phyloP scores from a whole-genome alignment of 2,113 vertebrate genomes.

The Indicator indicator region DNA sequence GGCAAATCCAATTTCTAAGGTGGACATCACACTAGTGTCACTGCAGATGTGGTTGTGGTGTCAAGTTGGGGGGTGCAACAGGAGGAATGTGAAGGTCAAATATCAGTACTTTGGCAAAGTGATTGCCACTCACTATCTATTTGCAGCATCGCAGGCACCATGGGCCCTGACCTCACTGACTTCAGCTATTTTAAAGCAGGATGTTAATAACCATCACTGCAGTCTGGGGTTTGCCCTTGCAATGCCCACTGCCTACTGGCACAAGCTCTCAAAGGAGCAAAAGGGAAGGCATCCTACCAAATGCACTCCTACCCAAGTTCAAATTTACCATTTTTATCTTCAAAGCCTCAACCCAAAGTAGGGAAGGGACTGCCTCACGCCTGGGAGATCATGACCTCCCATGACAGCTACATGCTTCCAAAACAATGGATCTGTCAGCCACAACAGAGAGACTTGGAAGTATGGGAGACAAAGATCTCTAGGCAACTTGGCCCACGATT shows the following conservation, averaged over 20 bases:
- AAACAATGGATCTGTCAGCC: slow-evolving; percentile 70
- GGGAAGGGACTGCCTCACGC: slow-evolving; percentile 57
- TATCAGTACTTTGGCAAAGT: neutral
- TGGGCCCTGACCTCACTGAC: neutral
- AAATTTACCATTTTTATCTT: slow-evolving; percentile 71
- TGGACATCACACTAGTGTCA: neutral
- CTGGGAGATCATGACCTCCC: slow-evolving; percentile 70
- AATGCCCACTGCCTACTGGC: neutral
- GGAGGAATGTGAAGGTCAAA: neutral
- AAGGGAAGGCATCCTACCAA: neutral
- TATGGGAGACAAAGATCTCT: slow-evolving; percentile 71
- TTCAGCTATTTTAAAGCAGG: neutral
- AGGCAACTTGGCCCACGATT: slow-evolving; percentile 73
- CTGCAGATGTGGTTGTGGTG: neutral
- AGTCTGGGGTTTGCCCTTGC: neutral
- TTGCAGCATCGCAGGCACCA: neutral
- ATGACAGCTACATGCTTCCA: slow-evolving; percentile 72
- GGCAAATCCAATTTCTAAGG: neutral
- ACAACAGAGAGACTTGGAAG: slow-evolving; percentile 69
- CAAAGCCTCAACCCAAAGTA: slow-evolving; percentile 61
- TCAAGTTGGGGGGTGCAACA: rapidly evolving
- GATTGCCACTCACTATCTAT: neutral
- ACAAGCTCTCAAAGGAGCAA: neutral
- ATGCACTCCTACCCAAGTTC: neutral
- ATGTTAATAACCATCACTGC: neutral